Percentiles rank a stretch among this genome's conserved stretches.
Conservation (phyloP, 2,113 vertebrate species). For the Drymodes brunneopygia region DNA sequence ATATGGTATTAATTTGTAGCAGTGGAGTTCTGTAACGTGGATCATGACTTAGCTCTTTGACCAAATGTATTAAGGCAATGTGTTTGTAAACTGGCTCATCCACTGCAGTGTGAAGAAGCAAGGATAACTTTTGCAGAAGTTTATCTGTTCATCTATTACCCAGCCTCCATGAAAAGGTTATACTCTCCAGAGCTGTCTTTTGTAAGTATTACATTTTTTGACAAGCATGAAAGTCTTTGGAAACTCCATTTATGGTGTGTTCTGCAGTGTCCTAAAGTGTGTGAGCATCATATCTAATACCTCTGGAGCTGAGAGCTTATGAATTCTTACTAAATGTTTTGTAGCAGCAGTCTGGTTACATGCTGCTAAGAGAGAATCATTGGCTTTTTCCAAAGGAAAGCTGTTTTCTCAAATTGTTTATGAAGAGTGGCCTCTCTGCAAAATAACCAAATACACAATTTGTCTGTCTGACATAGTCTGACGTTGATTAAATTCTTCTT, state of each 20-base stretch:
- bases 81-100: neutral
- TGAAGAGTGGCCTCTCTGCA: neutral
- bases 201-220: neutral
- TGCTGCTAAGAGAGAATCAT: neutral
- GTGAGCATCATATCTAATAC: neutral
- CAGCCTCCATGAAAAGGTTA: neutral
- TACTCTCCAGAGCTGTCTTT: neutral
- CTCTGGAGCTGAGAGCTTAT: neutral
- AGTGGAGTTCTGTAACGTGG: neutral
- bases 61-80: neutral
- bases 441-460: neutral
- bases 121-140: neutral
- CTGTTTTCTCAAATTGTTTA: neutral
- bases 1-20: neutral
- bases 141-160: neutral
- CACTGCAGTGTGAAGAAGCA: neutral
- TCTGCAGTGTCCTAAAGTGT: neutral
- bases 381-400: neutral
- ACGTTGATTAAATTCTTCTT: neutral
- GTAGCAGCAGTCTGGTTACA: neutral
- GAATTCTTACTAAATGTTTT: neutral
- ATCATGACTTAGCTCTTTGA: neutral
- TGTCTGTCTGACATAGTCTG: neutral
- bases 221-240: neutral
- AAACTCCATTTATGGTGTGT: neutral